phyloP scores from a whole-genome alignment of 2,888 invertebrate species.

The Spatulosminthurus flaviceps region DNA sequence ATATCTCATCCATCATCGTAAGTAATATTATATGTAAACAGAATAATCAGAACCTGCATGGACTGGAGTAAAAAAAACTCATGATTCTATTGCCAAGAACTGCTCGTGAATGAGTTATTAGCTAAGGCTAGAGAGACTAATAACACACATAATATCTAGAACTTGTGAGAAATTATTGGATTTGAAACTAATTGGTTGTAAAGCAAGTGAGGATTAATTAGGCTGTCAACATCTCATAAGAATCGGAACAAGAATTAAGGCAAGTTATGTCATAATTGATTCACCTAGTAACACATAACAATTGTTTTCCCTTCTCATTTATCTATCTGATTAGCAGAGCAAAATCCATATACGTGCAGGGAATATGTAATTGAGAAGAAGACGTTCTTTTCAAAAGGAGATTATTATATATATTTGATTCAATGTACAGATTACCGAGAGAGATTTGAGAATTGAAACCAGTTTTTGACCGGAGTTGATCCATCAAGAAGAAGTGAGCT shows the following conservation, averaged over 20 bases:
- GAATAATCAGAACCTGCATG: too few relatives aligned
- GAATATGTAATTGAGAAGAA: neutral
- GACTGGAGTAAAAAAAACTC: too few relatives aligned
- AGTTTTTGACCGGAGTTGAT: constrained; percentile 35
- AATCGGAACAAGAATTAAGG: constrained; percentile 32
- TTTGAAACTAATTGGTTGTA: constrained; percentile 5
- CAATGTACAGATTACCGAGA: neutral
- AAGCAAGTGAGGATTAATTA: neutral
- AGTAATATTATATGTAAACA: too few relatives aligned
- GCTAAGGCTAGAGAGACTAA: too few relatives aligned
- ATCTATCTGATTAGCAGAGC: neutral
- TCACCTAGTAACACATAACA: constrained; percentile 44
- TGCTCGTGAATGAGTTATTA: too few relatives aligned
- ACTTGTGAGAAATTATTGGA: constrained; percentile 1
- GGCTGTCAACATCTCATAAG: neutral
- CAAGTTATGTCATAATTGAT: constrained; percentile 47
- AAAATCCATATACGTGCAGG: neutral
- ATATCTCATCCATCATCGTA: too few relatives aligned
- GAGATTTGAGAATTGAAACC: constrained; percentile 32
- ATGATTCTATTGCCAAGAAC: too few relatives aligned
- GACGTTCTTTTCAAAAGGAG: too few relatives aligned
- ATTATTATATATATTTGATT: neutral
- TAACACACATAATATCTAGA: neutral
- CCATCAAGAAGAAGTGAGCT: too few relatives aligned
- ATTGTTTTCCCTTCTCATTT: neutral